Base-by-base conservation (phyloP, 1,140 invertebrate genomes). In the Chlorops oryzae region DNA sequence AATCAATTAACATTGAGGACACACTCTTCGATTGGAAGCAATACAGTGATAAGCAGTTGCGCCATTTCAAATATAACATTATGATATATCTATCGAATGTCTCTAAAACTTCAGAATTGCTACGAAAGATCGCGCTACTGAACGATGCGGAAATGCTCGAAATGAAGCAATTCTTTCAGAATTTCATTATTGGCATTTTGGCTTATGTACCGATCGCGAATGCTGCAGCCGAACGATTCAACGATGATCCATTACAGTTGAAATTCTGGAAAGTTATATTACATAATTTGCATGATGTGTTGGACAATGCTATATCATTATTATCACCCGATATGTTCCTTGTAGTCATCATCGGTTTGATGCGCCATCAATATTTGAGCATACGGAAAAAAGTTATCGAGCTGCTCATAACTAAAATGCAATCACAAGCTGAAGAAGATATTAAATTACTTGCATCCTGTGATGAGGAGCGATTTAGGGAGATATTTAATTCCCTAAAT, bases 311-410 rank as follows among this genome's bases (percentile, higher is more conserved):
- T 1, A 92, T 92, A 58, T 83, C 82, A 27, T 61, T 95, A 10
- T 68, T 96, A 27, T 86, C 88, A 0, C 81, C 85, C 7, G 67
- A 77, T 4, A 80, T 88, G 73, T 92, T 96, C 64, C 64, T 94
- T 10, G 72, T 80, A 21, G 90, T 90, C 2, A 74, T 92, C 3
- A 77, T 80, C 47, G 79, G 81, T 2, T 74, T 94, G 28, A 65
- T 93, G 54, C 72, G 77, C 13, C 83, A 92, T 58, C 77, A 82
- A 17, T 59, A 87, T 12, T 58, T 80, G 1, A 78, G 79, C 2
- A 84, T 96, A 2, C 79, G 85, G 57, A 79, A 84, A 42, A 89
- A 91, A 69, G 81, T 87, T 1, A 78, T 95, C 71, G 91, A 95
- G 59, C 65, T 96, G 20, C 68, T 96, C 0, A 92, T 90, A 57